A percentile compares a stretch with the other conserved stretches of the same genome.
phyloP scores from a whole-genome alignment of 2,888 invertebrate species.

The Sericinus montela region DNA sequence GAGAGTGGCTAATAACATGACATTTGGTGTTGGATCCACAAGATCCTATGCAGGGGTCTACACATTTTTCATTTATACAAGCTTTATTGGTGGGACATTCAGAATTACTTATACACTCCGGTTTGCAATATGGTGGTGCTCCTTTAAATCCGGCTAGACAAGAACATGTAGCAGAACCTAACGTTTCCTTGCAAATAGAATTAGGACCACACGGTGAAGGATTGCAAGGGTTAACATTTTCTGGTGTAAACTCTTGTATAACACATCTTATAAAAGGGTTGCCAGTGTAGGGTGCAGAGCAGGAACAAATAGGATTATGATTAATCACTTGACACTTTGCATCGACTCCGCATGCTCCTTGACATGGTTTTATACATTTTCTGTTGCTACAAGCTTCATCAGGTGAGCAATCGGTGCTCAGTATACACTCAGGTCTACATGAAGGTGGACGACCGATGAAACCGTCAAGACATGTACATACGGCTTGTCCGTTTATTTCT shows the following conservation, averaged over 20 bases:
- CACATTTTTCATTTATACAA: conserved; percentile 88
- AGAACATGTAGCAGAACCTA: conserved; percentile 85
- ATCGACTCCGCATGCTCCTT: conserved; percentile 87
- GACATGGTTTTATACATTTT: conserved; percentile 90
- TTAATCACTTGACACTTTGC: conserved; percentile 88
- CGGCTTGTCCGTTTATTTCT: conserved; percentile 84
- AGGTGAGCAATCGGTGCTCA: conserved; percentile 86
- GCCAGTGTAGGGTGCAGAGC: conserved; percentile 82
- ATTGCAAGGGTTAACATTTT: conserved; percentile 82
- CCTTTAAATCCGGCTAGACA: conserved; percentile 84
- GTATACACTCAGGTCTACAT: conserved; percentile 87
- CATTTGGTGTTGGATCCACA: conserved; percentile 88
- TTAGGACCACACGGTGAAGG: conserved; percentile 91
- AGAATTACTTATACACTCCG: conserved; percentile 88
- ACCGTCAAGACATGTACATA: conserved; percentile 84
- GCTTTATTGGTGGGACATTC: conserved; percentile 85
- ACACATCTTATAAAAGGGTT: conserved; percentile 87
- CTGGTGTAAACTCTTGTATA: conserved; percentile 65
- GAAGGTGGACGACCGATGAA: conserved; percentile 87
- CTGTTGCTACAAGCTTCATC: conserved; percentile 88
- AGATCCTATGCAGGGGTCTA: conserved; percentile 84
- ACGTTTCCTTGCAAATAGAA: conserved; percentile 83
- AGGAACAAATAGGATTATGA: conserved; percentile 89
- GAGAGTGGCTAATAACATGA: conserved; percentile 86
- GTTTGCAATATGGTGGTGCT: conserved; percentile 86